Conservation (phyloP, 64 coral and sea anemone genomes). For the Orbicella faveolata region DNA sequence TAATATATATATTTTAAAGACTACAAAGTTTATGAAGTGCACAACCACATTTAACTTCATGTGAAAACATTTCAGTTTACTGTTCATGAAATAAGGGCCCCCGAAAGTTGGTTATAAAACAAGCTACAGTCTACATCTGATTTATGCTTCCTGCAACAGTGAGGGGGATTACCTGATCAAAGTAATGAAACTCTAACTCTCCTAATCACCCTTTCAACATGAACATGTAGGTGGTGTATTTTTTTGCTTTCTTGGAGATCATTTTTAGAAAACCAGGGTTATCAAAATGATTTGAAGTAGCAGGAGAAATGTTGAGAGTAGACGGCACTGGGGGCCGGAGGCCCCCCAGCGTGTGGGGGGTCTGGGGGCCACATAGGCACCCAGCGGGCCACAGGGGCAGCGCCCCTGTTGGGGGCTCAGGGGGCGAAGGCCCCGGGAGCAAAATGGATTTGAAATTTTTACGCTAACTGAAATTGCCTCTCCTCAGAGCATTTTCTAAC, state of each 20-base stretch:
- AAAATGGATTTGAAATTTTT: slow-evolving; percentile 9
- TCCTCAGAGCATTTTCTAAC: background rate
- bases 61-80: background rate
- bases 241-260: background rate
- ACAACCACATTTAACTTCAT: background rate
- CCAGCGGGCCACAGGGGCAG: background rate
- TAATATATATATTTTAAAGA: background rate
- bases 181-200: slow-evolving; percentile 36
- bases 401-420: background rate
- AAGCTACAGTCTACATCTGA: background rate
- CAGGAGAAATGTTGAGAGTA: background rate
- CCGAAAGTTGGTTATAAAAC: slow-evolving; percentile 58
- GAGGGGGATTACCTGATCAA: slow-evolving; percentile 9
- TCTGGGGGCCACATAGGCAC: background rate
- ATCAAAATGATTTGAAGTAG: slow-evolving; percentile 20
- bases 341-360: background rate
- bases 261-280: slow-evolving; percentile 50
- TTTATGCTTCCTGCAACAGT: slow-evolving; percentile 27
- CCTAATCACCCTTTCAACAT: slow-evolving; percentile 11
- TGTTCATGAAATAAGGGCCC: slow-evolving; percentile 44
- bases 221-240: slow-evolving; percentile 20
- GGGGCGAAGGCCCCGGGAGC: slow-evolving; percentile 1
- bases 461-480: background rate
- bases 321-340: background rate
- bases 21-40: background rate